Percentiles rank a stretch among this genome's conserved stretches.
Evolutionary conservation across 2,888 invertebrate genomes (phyloP).

Genomic region (Oxycera nigricornis): DNA sequence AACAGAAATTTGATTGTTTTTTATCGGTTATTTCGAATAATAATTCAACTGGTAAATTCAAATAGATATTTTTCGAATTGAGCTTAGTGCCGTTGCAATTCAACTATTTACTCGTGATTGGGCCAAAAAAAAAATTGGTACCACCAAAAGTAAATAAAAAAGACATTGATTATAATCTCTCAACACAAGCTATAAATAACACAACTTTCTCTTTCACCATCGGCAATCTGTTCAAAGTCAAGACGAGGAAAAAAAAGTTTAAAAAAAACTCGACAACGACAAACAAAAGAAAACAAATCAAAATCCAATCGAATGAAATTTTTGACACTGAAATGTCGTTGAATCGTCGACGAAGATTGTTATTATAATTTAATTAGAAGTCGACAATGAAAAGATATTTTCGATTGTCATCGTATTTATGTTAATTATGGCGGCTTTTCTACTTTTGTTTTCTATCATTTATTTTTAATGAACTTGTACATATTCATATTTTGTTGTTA

Average conservation of each 20-base stretch:
- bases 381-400: neutral
- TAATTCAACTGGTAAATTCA: neutral
- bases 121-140: neutral
- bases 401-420: neutral
- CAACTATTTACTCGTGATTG: neutral
- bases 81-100: neutral
- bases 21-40: no score
- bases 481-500: no score
- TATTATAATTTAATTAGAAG: neutral
- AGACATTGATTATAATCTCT: neutral
- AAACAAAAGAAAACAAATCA: conserved; percentile 2
- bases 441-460: neutral
- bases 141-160: neutral
- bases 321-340: conserved; percentile 4
- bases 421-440: neutral
- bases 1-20: no score
- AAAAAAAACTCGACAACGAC: no score
- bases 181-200: neutral
- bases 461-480: no score
- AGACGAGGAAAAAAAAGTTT: no score
- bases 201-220: neutral
- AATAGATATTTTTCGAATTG: neutral
- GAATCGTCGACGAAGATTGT: neutral
- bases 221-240: neutral
- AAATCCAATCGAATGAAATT: conserved; percentile 2